Evolutionary conservation across 2,797 vertebrate species (phyloP).

Genomic region (Lindbergichthys nudifrons): DNA sequence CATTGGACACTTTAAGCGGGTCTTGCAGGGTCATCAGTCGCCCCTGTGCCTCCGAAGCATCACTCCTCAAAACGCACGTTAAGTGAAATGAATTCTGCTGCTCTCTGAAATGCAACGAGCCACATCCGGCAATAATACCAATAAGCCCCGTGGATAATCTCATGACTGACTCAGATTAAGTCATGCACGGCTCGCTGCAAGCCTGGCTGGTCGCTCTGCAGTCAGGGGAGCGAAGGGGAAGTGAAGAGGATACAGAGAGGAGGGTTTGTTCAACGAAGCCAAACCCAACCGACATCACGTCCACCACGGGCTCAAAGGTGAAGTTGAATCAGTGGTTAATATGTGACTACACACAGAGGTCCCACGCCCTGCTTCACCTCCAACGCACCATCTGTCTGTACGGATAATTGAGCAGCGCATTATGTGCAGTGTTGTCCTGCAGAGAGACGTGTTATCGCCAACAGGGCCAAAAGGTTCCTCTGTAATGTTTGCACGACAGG

Average conservation of each 20-base stretch:
- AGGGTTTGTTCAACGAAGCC: slow-evolving; percentile 24
- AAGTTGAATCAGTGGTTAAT: slow-evolving; percentile 70
- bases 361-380: slow-evolving; percentile 67
- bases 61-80: slow-evolving; percentile 61
- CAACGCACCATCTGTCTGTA: slow-evolving; percentile 54
- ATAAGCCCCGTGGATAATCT: slow-evolving; percentile 83
- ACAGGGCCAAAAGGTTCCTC: slow-evolving; percentile 47
- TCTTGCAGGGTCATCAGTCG: slow-evolving; percentile 38
- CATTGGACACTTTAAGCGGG: slow-evolving; percentile 61
- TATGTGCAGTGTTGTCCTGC: slow-evolving; percentile 60
- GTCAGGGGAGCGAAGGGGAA: slow-evolving; percentile 4
- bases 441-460: slow-evolving; percentile 34
- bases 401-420: slow-evolving; percentile 63
- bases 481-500: slow-evolving; percentile 11
- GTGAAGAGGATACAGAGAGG: slow-evolving; percentile 18
- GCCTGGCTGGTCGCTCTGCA: slow-evolving; percentile 48
- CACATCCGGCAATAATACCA: slow-evolving; percentile 82
- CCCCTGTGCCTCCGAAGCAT: slow-evolving; percentile 54
- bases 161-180: slow-evolving; percentile 82
- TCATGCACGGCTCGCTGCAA: slow-evolving; percentile 64
- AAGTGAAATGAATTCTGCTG: slow-evolving; percentile 75
- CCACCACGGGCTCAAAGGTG: slow-evolving; percentile 52
- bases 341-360: slow-evolving; percentile 56
- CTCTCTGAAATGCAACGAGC: slow-evolving; percentile 79
- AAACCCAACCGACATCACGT: slow-evolving; percentile 2